These are phyloP conservation scores for Chloromyia formosa DNA, from an alignment of 2,888 invertebrate species.

Conservation along the genomic window DNA sequence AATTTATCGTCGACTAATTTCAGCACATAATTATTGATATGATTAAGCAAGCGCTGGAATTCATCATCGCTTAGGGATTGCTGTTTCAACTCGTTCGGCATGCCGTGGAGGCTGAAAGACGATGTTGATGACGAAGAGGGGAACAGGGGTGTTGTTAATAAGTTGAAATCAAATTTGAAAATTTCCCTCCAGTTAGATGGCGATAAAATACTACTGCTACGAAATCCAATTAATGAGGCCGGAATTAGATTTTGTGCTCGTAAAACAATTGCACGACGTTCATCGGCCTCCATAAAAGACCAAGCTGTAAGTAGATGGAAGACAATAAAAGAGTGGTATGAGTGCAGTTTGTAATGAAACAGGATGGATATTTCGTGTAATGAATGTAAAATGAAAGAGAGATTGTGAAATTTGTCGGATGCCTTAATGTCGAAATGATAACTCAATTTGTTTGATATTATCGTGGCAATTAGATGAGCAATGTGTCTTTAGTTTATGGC, in stretches of 20 bases:
- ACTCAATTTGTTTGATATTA: not conserved
- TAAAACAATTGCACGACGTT: constrained; percentile 60
- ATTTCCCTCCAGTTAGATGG: constrained; percentile 51
- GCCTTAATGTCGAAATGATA: constrained; percentile 7
- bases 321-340: no score
- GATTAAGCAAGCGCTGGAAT: constrained; percentile 60
- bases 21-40: constrained; percentile 61
- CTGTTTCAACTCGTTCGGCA: constrained; percentile 54
- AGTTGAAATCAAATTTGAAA: constrained; percentile 37
- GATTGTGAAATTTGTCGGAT: not conserved
- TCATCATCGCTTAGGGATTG: constrained; percentile 59
- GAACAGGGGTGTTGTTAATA: constrained; percentile 8
- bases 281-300: constrained; percentile 58
- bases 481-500: no score
- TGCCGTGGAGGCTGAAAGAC: constrained; percentile 40
- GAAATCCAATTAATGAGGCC: constrained; percentile 55
- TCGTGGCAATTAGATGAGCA: not conserved
- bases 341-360: no score
- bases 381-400: not conserved
- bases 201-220: constrained; percentile 49
- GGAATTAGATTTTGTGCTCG: constrained; percentile 56
- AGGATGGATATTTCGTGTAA: not conserved
- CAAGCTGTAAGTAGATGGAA: constrained; percentile 55
- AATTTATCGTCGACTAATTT: constrained; percentile 59
- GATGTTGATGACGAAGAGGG: not conserved